phyloP scores from a whole-genome alignment of 1,140 invertebrate genomes.

The Papilio machaon region DNA sequence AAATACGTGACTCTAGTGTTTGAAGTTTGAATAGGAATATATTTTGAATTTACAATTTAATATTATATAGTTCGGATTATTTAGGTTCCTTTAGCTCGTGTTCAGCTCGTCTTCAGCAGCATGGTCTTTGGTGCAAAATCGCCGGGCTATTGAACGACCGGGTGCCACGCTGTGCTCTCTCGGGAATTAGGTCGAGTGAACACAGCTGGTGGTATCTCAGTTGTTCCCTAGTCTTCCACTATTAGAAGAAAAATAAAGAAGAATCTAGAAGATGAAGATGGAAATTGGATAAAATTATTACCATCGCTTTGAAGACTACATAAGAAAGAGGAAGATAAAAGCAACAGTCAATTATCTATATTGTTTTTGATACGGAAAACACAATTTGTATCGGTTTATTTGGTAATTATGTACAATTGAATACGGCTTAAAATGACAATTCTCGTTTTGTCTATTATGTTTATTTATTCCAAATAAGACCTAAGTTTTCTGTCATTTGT shows the following conservation, averaged over 20 bases:
- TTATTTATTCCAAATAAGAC: too few relatives aligned
- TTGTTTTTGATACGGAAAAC: neutral
- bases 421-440: too few relatives aligned
- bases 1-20: too few relatives aligned
- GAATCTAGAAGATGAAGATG: neutral
- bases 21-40: too few relatives aligned
- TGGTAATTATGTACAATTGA: too few relatives aligned
- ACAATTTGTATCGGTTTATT: too few relatives aligned
- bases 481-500: too few relatives aligned
- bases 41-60: too few relatives aligned
- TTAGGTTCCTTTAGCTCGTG: neutral
- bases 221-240: slow-evolving; percentile 82
- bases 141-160: slow-evolving; percentile 84
- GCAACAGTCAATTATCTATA: neutral
- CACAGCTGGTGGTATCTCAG: slow-evolving; percentile 99
- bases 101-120: neutral
- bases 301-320: neutral
- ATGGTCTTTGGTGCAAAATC: slow-evolving; percentile 52
- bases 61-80: neutral
- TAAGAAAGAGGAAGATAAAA: neutral
- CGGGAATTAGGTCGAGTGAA: slow-evolving; percentile 91
- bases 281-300: slow-evolving; percentile 24
- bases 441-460: too few relatives aligned
- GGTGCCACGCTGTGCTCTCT: slow-evolving; percentile 98
- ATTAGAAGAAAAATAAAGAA: slow-evolving; percentile 30